phyloP scores from a whole-genome alignment of 2,113 vertebrate species.

The Butorides virescens region DNA sequence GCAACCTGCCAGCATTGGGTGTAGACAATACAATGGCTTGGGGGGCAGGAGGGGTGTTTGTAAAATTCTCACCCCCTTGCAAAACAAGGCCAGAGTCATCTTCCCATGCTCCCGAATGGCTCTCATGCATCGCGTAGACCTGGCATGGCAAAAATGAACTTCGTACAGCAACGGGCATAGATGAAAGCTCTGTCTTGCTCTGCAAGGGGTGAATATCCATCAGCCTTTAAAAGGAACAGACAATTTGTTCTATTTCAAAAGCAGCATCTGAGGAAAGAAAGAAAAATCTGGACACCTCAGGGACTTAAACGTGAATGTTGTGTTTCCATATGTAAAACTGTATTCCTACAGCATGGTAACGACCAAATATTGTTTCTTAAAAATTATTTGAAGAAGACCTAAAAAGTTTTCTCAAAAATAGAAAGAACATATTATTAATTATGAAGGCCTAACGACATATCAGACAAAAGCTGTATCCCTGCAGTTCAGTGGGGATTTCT shows the following conservation, averaged over 20 bases:
- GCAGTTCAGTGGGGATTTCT: background rate
- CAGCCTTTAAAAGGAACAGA: background rate
- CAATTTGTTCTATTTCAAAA: background rate
- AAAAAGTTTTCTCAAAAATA: background rate
- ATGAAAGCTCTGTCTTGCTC: background rate
- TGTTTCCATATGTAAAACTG: background rate
- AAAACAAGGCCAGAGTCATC: background rate
- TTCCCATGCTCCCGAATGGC: accelerated
- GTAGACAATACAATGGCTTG: background rate
- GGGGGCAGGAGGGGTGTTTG: accelerated
- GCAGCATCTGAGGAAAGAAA: background rate
- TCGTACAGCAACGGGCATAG: background rate
- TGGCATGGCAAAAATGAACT: background rate
- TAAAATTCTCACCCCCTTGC: background rate
- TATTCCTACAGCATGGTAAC: background rate
- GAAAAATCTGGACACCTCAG: background rate
- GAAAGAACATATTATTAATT: background rate
- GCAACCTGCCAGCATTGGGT: background rate
- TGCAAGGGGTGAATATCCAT: background rate
- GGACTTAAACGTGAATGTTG: background rate
- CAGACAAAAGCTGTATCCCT: background rate
- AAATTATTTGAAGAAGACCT: background rate
- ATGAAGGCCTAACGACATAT: background rate
- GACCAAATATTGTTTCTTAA: background rate
- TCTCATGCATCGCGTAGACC: accelerated